Evolutionary conservation across 2,113 vertebrate species (phyloP), one percentile per base, ranked within the genome.

Genomic region (Pelecanoides urinatrix): DNA sequence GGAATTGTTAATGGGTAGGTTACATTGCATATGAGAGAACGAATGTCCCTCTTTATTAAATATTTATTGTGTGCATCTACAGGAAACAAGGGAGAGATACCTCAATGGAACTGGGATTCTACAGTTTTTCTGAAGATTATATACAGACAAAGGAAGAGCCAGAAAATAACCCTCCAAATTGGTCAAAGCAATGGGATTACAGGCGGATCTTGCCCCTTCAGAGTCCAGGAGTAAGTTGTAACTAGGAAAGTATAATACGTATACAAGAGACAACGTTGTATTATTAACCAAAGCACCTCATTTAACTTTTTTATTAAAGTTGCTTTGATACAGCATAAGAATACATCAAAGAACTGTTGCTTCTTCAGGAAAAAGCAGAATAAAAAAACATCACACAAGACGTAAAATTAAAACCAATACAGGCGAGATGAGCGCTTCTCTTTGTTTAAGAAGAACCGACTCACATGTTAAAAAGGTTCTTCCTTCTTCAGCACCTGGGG

Each of bases 241-340:
- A 40, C 34, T 70, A 52, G n/a, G 18, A 10, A 78, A 67, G 11
- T 0, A 7, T 3, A 66, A 3, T 0, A 25, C 0, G 4, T 3
- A 2, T 4, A 70, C 0, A 7, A 62, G 23, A 94, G 26, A 58
- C 55, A 53, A 7, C 0, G 1, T 0, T 58, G 23, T 25, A 11
- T 10, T 34, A 30, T 9, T 77, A 81, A 77, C 11, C 6, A 21
- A 90, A 44, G 47, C 45, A 50, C 0, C 27, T 52, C 45, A 70
- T 53, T 84, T 42, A 50, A 34, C 73, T 84, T 25, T 1, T 72
- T 65, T 3, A 76, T 81, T 42, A 32, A 86, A 86, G 29, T 13
- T 88, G 78, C 94, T 94, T 36, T 86, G 72, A 71, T 27, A 63
- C 5, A 1, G 58, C 8, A 1, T 2, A 17, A 80, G 45, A 74